phyloP scores from a whole-genome alignment of 2,113 vertebrate species.

The Eurypyga helias region DNA sequence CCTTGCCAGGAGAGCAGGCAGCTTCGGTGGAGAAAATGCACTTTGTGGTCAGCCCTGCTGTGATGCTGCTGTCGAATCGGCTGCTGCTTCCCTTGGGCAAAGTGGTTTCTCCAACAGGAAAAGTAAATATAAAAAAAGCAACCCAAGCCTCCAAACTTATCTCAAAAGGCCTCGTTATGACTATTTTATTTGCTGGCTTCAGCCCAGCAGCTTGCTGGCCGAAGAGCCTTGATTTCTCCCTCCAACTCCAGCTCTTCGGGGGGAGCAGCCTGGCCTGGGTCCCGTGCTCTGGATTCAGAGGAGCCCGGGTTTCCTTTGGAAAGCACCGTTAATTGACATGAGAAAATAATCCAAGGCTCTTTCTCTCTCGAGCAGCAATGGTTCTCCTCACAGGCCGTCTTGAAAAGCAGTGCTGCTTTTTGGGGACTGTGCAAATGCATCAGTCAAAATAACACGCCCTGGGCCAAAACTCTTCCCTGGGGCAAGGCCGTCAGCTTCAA shows the following conservation, averaged over 20 bases:
- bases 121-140: neutral
- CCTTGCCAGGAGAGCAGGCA: neutral
- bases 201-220: constrained; percentile 18
- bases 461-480: constrained; percentile 1
- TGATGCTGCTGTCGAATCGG: neutral
- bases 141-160: neutral
- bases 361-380: constrained; percentile 23
- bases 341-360: constrained; percentile 53
- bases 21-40: neutral
- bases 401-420: neutral
- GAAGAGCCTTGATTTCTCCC: constrained; percentile 39
- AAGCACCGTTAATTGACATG: constrained; percentile 44
- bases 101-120: neutral
- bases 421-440: neutral
- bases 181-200: constrained; percentile 54
- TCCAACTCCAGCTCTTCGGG: neutral
- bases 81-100: neutral
- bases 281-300: constrained; percentile 1
- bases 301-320: constrained; percentile 47
- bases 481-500: constrained; percentile 1
- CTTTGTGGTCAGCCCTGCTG: neutral
- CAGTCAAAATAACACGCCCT: neutral
- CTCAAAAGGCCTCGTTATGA: constrained; percentile 56
- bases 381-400: neutral
- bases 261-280: neutral